These are phyloP conservation scores for Tenthredo distinguenda DNA, from an alignment of 2,888 invertebrate species.

Conservation along the genomic window DNA sequence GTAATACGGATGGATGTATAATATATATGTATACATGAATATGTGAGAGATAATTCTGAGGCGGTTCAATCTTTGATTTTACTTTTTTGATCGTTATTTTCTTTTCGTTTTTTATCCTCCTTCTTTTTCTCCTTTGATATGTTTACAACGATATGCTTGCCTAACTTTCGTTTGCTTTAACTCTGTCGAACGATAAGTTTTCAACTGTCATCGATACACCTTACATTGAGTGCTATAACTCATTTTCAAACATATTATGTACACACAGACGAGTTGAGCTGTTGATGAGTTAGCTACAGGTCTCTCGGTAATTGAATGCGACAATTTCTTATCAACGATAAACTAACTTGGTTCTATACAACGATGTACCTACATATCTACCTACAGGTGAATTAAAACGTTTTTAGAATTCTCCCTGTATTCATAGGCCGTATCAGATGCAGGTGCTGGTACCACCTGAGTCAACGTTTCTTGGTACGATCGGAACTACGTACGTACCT, in stretches of 20 bases:
- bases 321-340: not conserved
- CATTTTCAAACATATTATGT: slow-evolving; percentile 12
- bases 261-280: not conserved
- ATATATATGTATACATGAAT: not conserved
- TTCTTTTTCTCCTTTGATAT: not conserved
- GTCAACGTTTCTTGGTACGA: slow-evolving; percentile 4
- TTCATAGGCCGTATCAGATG: slow-evolving; percentile 10
- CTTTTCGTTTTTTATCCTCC: not conserved
- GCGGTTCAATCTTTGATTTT: slow-evolving; percentile 34
- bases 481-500: not conserved
- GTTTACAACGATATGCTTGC: not conserved
- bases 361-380: no score
- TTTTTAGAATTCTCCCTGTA: not conserved
- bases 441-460: slow-evolving; percentile 40
- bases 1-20: not conserved
- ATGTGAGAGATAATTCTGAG: not conserved
- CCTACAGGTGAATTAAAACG: slow-evolving; percentile 27
- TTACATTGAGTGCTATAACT: slow-evolving; percentile 16
- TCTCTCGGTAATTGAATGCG: slow-evolving; percentile 7
- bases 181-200: slow-evolving; percentile 36
- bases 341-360: no score
- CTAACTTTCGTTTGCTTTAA: slow-evolving; percentile 40
- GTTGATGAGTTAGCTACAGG: not conserved
- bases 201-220: slow-evolving; percentile 37
- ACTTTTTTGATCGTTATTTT: not conserved